Conservation (phyloP, 2,113 vertebrate species). For the Prochilodus magdalenae region DNA sequence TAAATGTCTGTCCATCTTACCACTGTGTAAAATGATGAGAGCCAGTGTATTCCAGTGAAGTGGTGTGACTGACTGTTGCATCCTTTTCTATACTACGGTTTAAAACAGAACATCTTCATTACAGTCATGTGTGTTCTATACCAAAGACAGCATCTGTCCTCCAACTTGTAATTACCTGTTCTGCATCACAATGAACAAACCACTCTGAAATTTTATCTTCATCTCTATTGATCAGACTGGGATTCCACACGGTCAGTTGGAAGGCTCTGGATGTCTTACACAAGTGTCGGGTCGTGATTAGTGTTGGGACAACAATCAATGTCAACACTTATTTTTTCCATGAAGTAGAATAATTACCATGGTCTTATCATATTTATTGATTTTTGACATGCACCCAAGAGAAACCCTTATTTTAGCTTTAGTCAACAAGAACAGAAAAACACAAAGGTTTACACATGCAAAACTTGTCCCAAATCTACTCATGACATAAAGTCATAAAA, state of each 20-base stretch:
- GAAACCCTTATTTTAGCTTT: slow-evolving; percentile 18
- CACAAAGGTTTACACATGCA: neutral
- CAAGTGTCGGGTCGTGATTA: slow-evolving; percentile 46
- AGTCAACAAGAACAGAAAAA: neutral
- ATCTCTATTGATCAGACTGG: slow-evolving; percentile 32
- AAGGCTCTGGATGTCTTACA: slow-evolving; percentile 70
- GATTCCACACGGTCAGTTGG: slow-evolving; percentile 57
- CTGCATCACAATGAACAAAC: slow-evolving; percentile 57
- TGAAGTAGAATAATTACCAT: slow-evolving; percentile 33
- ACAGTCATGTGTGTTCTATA: slow-evolving; percentile 76
- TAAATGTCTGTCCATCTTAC: slow-evolving; percentile 82
- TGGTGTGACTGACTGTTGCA: slow-evolving; percentile 76
- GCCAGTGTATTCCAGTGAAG: slow-evolving; percentile 80
- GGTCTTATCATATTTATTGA: slow-evolving; percentile 47
- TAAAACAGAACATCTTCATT: slow-evolving; percentile 67
- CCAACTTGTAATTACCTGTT: slow-evolving; percentile 62
- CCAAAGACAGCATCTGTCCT: slow-evolving; percentile 86
- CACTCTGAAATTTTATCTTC: slow-evolving; percentile 31
- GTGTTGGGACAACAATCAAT: slow-evolving; percentile 42
- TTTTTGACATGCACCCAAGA: slow-evolving; percentile 38
- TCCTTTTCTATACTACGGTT: slow-evolving; percentile 70
- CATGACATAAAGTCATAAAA: neutral
- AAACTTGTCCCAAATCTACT: neutral
- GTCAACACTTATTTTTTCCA: slow-evolving; percentile 19
- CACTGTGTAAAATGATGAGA: slow-evolving; percentile 71